A percentile compares a stretch with the other conserved stretches of the same genome.
Evolutionary conservation across 2,113 vertebrate genomes (phyloP).

Genomic region (Brevimyrus niger): DNA sequence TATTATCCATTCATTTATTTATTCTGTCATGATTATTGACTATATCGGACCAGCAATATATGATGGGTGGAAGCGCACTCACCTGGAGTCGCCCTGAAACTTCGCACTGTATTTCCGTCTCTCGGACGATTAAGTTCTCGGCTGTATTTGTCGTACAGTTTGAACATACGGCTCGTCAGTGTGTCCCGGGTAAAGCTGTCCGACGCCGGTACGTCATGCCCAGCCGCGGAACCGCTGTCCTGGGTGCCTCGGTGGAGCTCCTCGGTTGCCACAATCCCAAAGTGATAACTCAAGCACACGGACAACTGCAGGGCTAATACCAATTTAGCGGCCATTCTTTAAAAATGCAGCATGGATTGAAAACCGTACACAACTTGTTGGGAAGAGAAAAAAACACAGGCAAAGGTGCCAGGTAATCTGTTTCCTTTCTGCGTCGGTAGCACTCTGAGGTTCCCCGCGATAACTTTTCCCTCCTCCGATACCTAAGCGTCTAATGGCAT

Average conservation of each 20-base stretch:
- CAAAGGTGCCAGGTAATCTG: background rate
- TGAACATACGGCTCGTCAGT: conserved; percentile 75
- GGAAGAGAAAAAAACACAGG: background rate
- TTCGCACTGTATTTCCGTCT: conserved; percentile 81
- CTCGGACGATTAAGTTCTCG: conserved; percentile 58
- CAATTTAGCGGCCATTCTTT: conserved; percentile 41
- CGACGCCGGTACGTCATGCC: conserved; percentile 23
- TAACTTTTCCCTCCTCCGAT: background rate
- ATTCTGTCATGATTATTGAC: background rate
- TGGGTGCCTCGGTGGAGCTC: conserved; percentile 20
- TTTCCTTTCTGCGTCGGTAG: background rate
- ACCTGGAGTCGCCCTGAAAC: conserved; percentile 75
- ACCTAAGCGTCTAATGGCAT: background rate
- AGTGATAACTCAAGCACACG: conserved; percentile 33
- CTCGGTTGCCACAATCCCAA: conserved; percentile 21
- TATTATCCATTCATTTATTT: background rate
- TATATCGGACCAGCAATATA: background rate
- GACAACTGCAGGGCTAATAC: conserved; percentile 36
- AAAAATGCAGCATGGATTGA: background rate
- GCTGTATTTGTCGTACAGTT: conserved; percentile 79
- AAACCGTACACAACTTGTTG: background rate
- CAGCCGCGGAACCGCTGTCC: conserved; percentile 17
- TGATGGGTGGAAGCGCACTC: conserved; percentile 41
- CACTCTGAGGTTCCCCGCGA: background rate
- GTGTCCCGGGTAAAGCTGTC: conserved; percentile 56